Base-by-base conservation (phyloP, 2,888 invertebrate species). In the Lasioglossum morio region DNA sequence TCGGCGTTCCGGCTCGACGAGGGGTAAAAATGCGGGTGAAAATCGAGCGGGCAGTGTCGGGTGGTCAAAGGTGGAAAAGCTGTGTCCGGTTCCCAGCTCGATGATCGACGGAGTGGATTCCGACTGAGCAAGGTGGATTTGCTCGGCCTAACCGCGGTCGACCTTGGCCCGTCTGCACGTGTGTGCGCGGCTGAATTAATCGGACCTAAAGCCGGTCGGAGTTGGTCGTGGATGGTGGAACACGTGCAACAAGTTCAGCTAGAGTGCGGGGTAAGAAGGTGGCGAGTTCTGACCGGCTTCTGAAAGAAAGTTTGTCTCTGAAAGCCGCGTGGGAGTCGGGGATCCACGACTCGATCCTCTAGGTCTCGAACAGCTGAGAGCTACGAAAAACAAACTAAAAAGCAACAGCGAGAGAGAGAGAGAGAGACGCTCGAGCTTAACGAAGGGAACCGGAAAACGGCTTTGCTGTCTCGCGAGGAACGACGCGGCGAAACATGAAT, bases 401-500 rank as follows among this genome's bases (percentile, higher is more conserved):
- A 66, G 66, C 16, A 16, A 30, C 19, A 8, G 8, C 34, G 34
- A 66, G 34, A 16, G 37, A 37, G 7, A 19, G 30, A 63, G 30
- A 4, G 27, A 30, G 63, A 16, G 34, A 79, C 48, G 12, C 43
- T 14, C 80, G 72, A 79, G 80, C 83, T 83, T 80, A 80, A 76
- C 60, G 72, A 63, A 60, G 10, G 60, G 43, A 60, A 43, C 30
- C 43, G 73, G 34, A 46, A 37, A 37, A 37, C 34, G 60, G 60
- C 74, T 77, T 74, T n/a, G 60, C 69, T 66, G 70, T 82, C 85
- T 84, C 83, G 83, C 60, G 81, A 79, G 69, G 46, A 77, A 81
- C 81, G 77, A 63, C 57, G 46, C 88, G 83, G 85, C 37, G 83
- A 84, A 93, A 94, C 94, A 93, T 92, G 94, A 94, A 94, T 95